phyloP scores from a whole-genome alignment of 2,888 invertebrate genomes.

The Lepidonotus clava region DNA sequence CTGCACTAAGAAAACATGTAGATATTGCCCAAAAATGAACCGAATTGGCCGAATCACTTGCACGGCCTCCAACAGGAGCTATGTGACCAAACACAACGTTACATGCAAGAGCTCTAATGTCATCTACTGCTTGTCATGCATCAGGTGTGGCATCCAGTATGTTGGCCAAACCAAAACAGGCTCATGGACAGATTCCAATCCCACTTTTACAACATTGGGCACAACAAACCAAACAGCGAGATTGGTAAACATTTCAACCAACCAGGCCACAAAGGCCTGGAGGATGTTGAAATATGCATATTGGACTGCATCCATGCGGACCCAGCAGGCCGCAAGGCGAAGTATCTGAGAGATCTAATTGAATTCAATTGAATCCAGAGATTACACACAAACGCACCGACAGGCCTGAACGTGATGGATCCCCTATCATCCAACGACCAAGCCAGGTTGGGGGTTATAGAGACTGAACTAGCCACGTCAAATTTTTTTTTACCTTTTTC shows the following conservation, averaged over 20 bases:
- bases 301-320: background rate
- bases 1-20: background rate
- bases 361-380: background rate
- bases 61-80: background rate
- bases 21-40: background rate
- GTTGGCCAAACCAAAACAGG: background rate
- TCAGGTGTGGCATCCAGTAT: background rate
- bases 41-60: background rate
- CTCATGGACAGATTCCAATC: background rate
- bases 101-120: background rate
- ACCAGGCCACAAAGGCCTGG: background rate
- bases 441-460: too few species aligned
- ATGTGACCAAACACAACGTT: background rate
- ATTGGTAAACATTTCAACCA: background rate
- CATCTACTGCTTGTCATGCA: background rate
- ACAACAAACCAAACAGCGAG: background rate
- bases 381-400: background rate
- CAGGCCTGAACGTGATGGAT: background rate
- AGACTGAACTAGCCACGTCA: too few species aligned
- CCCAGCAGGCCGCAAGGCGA: background rate
- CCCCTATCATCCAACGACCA: too few species aligned
- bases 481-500: too few species aligned
- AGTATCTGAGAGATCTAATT: background rate
- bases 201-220: background rate
- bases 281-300: background rate